phyloP scores from a whole-genome alignment of 2,888 invertebrate genomes.

The Archips xylosteana region DNA sequence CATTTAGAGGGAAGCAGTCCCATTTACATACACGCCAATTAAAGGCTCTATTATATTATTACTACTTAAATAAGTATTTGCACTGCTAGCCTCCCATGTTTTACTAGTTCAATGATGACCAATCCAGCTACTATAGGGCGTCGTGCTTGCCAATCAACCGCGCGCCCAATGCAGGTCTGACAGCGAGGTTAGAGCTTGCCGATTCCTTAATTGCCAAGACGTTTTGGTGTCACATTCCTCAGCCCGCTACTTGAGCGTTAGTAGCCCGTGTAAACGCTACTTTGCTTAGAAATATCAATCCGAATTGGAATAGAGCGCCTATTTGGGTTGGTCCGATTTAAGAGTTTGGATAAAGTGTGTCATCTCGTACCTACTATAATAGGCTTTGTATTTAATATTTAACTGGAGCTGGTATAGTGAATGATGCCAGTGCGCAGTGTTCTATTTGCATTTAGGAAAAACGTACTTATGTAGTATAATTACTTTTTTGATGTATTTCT shows the following conservation, averaged over 20 bases:
- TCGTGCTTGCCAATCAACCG: conserved; percentile 75
- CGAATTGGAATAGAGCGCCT: conserved; percentile 43
- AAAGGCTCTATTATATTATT: no score
- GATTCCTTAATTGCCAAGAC: conserved; percentile 86
- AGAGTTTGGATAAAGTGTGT: not conserved
- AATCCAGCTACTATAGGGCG: conserved; percentile 49
- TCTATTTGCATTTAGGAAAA: no score
- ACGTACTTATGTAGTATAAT: no score
- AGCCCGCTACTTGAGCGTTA: conserved; percentile 67
- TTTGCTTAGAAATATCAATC: conserved; percentile 52
- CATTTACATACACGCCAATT: no score
- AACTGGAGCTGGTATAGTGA: not conserved
- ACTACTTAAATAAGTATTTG: not conserved
- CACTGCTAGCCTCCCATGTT: no score
- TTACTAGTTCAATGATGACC: not conserved
- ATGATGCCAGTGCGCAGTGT: not conserved
- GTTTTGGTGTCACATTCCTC: conserved; percentile 84
- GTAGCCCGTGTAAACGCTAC: conserved; percentile 52
- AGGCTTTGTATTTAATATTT: not conserved
- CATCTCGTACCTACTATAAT: not conserved
- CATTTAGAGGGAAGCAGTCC: no score
- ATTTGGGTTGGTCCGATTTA: not conserved
- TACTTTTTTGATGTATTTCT: no score
- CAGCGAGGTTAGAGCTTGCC: conserved; percentile 84
- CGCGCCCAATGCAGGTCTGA: conserved; percentile 76